Percentiles rank a stretch among this genome's conserved stretches.
Evolutionary conservation across 2,797 vertebrate species (phyloP).

Genomic region (Crenichthys baileyi): DNA sequence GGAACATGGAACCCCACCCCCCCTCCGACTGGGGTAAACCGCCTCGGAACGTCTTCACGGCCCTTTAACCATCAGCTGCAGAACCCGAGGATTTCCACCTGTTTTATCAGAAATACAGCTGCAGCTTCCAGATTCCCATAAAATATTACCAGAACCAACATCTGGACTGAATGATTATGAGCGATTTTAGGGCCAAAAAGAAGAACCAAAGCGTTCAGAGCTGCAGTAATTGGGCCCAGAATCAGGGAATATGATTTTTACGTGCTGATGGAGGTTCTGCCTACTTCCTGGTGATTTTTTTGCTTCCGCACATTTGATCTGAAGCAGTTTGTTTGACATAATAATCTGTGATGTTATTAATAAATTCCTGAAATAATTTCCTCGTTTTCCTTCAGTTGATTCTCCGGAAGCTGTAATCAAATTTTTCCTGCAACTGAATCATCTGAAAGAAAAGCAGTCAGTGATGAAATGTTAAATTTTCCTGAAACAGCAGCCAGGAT

Average conservation of each 20-base stretch:
- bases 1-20: conserved; percentile 18
- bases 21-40: neutral
- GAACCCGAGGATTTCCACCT: neutral
- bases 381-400: neutral
- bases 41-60: conserved; percentile 6
- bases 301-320: neutral
- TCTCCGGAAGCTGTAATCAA: neutral
- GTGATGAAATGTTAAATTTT: neutral
- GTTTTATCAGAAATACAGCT: no score
- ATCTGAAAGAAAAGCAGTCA: neutral
- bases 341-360: neutral
- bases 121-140: neutral
- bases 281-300: neutral
- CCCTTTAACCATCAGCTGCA: neutral
- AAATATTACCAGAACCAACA: neutral
- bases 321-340: neutral
- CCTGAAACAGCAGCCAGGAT: neutral
- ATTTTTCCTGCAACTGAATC: neutral
- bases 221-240: neutral
- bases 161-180: neutral
- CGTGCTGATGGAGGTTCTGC: neutral
- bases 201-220: neutral
- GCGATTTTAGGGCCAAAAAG: neutral
- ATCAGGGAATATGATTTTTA: no score
- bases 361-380: neutral